These are phyloP conservation scores for Peromyscus leucopus DNA, from an alignment of 2,113 vertebrate genomes.

Conservation along the genomic window DNA sequence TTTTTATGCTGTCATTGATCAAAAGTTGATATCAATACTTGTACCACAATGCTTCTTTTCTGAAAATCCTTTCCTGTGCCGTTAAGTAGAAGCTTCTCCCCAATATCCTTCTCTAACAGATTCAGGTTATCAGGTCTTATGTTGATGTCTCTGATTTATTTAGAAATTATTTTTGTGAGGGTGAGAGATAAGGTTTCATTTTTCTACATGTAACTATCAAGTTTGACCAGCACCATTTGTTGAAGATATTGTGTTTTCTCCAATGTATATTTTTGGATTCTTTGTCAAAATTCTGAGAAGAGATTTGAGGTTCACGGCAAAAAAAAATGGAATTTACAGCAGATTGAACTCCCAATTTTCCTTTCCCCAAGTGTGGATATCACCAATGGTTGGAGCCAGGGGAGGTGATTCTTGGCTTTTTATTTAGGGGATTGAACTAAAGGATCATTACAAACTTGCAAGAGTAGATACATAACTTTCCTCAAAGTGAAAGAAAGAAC, in stretches of 20 bases:
- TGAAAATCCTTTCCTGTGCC: background rate
- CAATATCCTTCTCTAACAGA: no score
- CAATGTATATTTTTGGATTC: background rate
- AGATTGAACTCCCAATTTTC: background rate
- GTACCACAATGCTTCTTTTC: background rate
- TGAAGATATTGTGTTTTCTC: background rate
- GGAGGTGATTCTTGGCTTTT: background rate
- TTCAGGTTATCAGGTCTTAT: background rate
- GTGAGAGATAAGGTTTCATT: background rate
- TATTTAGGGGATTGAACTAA: background rate
- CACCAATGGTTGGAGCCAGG: background rate
- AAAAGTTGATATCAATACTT: background rate
- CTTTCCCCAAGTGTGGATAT: background rate
- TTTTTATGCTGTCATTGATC: background rate
- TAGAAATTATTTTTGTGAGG: background rate
- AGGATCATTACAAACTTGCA: background rate
- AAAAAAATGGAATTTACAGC: background rate
- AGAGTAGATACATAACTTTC: background rate
- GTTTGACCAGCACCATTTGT: background rate
- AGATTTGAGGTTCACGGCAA: background rate
- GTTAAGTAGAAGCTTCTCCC: background rate
- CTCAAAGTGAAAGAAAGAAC: background rate
- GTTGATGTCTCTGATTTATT: background rate
- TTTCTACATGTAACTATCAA: background rate
- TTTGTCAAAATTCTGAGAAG: background rate